Evolutionary conservation across 2,888 invertebrate genomes (phyloP).

Genomic region (Drosophila merina): DNA sequence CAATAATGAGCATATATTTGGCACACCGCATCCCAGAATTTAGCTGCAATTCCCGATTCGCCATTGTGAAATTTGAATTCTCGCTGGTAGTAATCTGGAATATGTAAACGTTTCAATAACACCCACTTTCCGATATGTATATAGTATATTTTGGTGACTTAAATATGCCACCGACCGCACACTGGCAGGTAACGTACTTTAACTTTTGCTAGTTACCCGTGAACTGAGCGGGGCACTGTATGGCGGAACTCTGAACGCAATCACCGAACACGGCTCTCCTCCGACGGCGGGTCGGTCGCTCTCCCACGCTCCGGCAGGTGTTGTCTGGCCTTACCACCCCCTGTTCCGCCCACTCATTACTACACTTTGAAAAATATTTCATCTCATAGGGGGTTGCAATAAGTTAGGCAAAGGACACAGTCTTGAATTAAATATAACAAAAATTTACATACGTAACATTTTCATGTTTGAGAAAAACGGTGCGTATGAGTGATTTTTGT

Average conservation of each 20-base stretch:
- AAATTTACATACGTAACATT: background rate
- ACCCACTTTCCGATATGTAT: constrained; percentile 23
- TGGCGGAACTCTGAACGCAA: constrained; percentile 53
- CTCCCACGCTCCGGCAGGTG: constrained; percentile 24
- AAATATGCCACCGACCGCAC: constrained; percentile 20
- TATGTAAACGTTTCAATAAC: constrained; percentile 29
- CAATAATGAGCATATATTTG: constrained; percentile 90
- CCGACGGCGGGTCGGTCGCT: background rate
- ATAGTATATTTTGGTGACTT: constrained; percentile 19
- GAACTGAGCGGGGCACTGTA: constrained; percentile 58
- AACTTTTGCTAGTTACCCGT: constrained; percentile 67
- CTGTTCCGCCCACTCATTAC: constrained; percentile 13
- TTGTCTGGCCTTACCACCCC: constrained; percentile 21
- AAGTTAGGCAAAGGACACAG: too few species aligned
- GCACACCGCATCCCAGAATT: constrained; percentile 90
- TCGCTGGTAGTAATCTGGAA: constrained; percentile 10
- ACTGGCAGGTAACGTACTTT: constrained; percentile 59
- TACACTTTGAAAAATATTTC: constrained; percentile 10
- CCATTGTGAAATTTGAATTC: constrained; percentile 42
- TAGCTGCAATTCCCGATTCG: constrained; percentile 81
- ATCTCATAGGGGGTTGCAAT: background rate
- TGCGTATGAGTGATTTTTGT: background rate
- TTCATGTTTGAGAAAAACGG: background rate
- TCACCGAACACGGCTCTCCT: constrained; percentile 37
- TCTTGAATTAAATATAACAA: background rate